Base-by-base conservation (phyloP, 2,888 invertebrate genomes). In the Erpobdella octoculata region DNA sequence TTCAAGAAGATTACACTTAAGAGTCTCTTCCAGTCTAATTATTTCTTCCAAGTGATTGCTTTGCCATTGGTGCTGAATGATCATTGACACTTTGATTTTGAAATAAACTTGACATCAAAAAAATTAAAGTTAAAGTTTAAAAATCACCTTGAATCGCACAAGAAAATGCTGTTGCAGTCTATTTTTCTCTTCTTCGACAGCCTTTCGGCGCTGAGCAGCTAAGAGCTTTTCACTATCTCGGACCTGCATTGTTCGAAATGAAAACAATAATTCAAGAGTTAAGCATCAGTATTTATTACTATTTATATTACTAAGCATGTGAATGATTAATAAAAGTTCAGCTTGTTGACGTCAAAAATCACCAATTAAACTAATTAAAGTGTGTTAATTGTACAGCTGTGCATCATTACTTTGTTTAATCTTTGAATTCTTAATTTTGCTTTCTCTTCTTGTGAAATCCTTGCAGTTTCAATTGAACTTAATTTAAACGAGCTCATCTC, bases 401-500 rank as follows among this genome's bases (percentile, higher is more conserved):
- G 25, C 59, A 62, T 33, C 31, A 62, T 12, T 31, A 62, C 62
- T 35, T 62, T 18, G 28, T 62, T 62, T 31, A 62, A 33, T 62
- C 62, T 62, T 35, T 33, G n/a, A 5, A 62, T 9, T 62, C 31
- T 62, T 6, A 8, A n/a, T 62, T 62, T 62, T 33, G n/a, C n/a
- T 12, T 6, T 62, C 33, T 62, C 62, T 62, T 62, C 62, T 62
- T 62, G 31, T 1, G 33, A 33, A 6, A 62, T n/a, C 18, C 62
- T 62, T 33, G 28, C 62, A 9, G n/a, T 35, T 35, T 62, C 62
- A 21, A 33, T 62, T 0, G 62, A 35, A 62, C 62, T 62, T 35
- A 62, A 35, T 62, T 62, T 62, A 62, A 33, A 62, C n/a, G 33
- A 62, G n/a, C 31, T 35, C 62, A 62, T 62, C 31, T 62, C n/a